These are phyloP conservation scores for Idris sp. DNA, from an alignment of 1,140 invertebrate species.

Conservation along the genomic window DNA sequence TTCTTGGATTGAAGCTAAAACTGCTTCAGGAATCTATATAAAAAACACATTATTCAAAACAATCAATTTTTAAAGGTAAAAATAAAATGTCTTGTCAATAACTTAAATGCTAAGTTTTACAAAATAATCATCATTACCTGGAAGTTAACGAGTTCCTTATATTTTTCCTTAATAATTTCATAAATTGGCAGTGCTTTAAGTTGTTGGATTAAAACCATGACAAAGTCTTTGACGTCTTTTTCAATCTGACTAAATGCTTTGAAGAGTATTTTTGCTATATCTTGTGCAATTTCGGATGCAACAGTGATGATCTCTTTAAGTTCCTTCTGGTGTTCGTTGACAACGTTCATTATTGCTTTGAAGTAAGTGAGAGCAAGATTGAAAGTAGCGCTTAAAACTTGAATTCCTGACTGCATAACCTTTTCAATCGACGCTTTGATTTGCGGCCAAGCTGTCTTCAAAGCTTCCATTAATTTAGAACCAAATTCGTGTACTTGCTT, in stretches of 20 bases:
- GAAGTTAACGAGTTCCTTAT: slow-evolving; percentile 61
- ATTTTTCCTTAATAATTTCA: slow-evolving; percentile 79
- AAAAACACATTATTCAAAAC: too few relatives aligned
- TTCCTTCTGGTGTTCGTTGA: slow-evolving; percentile 82
- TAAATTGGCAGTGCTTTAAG: slow-evolving; percentile 80
- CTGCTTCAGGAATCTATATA: slow-evolving; percentile 74
- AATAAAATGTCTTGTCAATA: too few relatives aligned
- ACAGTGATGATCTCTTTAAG: slow-evolving; percentile 81
- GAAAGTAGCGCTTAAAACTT: slow-evolving; percentile 76
- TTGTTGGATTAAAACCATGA: slow-evolving; percentile 76
- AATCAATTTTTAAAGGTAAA: too few relatives aligned
- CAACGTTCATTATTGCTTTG: slow-evolving; percentile 77
- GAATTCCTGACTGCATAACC: slow-evolving; percentile 69
- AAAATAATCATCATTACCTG: slow-evolving; percentile 50
- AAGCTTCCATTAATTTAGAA: slow-evolving; percentile 73
- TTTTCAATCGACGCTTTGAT: slow-evolving; percentile 80
- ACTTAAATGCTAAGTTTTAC: too few relatives aligned
- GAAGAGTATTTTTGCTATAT: slow-evolving; percentile 77
- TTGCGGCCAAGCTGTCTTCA: slow-evolving; percentile 75
- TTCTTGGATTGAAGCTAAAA: slow-evolving; percentile 77
- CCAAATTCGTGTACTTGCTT: slow-evolving; percentile 75
- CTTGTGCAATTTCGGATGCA: slow-evolving; percentile 78
- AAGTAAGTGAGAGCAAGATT: slow-evolving; percentile 78
- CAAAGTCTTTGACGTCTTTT: slow-evolving; percentile 77
- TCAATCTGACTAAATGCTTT: slow-evolving; percentile 76